A percentile compares a stretch with the other conserved stretches of the same genome.
Conservation (phyloP, 2,113 vertebrate genomes). For the Arvicanthis niloticus region DNA sequence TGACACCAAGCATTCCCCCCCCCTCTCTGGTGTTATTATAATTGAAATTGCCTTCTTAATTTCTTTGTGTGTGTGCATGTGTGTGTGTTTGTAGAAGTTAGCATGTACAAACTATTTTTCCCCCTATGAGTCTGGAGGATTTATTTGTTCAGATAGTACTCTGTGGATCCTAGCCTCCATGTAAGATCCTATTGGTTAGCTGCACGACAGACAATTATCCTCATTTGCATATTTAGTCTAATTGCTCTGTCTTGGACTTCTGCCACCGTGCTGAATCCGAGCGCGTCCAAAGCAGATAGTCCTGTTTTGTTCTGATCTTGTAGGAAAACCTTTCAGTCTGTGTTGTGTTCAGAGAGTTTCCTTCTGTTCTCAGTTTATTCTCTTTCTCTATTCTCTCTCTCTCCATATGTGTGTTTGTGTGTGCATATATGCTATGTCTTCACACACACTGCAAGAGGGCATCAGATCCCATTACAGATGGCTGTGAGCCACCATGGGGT, state of each 20-base stretch:
- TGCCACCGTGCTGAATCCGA: not conserved
- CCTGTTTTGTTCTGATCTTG: not conserved
- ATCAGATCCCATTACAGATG: too few species aligned
- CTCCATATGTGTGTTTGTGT: too few species aligned
- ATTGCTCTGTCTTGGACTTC: not conserved
- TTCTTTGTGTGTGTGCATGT: not conserved
- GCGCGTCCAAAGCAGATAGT: not conserved
- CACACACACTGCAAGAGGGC: too few species aligned
- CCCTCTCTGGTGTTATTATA: not conserved
- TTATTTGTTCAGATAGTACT: not conserved
- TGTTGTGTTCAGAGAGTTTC: not conserved
- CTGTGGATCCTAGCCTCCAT: not conserved
- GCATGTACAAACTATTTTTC: not conserved
- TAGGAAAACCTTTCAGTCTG: not conserved
- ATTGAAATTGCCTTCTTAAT: not conserved
- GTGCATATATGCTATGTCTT: too few species aligned
- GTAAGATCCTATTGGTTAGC: not conserved
- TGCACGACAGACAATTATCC: not conserved
- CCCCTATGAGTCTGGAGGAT: not conserved
- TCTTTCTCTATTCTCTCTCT: too few species aligned
- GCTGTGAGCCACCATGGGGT: too few species aligned
- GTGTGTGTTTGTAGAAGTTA: not conserved
- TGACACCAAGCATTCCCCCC: not conserved
- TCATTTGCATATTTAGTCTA: not conserved
- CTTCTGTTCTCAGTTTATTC: constrained; percentile 9